Evolutionary conservation across 2,888 invertebrate genomes (phyloP), one percentile per base, ranked within the genome.

Genomic region (Amphipoea lucens): DNA sequence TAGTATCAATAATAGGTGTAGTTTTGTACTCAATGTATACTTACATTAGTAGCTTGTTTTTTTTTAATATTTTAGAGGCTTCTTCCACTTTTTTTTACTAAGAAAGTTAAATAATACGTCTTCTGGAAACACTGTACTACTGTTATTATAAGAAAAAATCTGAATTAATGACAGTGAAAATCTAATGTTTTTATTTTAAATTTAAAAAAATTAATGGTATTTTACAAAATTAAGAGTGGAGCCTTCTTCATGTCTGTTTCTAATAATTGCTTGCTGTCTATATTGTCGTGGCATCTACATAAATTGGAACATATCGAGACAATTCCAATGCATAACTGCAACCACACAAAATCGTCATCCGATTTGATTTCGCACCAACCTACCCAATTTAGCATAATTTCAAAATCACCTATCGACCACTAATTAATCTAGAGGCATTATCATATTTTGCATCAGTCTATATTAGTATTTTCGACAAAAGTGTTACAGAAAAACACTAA

Each of bases 401-500:
- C 57, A 57, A 76, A 67, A 51, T 40, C 7, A 40, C 9, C 1
- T 9, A 57, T 14, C 20, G 29, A 20, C 63, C 36, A 20, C 0
- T 20, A 45, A 45, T 48, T 48, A 48, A 0, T 48, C 7, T 48
- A 60, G 4, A 60, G 11, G 57, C 4, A 72, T 29, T 6, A 4
- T 36, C 17, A 36, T n/a, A n/a, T 60, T 60, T 45, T 36, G 7
- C 17, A 42, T 42, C 40, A 29, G 51, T 7, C 2, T 42, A 11
- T 17, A 48, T n/a, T 0, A 17, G 51, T n/a, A 51, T 72, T n/a
- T 73, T 42, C 14, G 9, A 14, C 0, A 4, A n/a, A 65, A 69
- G 0, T 23, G 2, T 65, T 73, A 57, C 45, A 83, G 72, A 63
- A 72, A 69, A 62, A 0, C 9, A 84, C 66, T 17, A 63, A 57